phyloP scores from a whole-genome alignment of 2,797 vertebrate species.

The Otus scops region DNA sequence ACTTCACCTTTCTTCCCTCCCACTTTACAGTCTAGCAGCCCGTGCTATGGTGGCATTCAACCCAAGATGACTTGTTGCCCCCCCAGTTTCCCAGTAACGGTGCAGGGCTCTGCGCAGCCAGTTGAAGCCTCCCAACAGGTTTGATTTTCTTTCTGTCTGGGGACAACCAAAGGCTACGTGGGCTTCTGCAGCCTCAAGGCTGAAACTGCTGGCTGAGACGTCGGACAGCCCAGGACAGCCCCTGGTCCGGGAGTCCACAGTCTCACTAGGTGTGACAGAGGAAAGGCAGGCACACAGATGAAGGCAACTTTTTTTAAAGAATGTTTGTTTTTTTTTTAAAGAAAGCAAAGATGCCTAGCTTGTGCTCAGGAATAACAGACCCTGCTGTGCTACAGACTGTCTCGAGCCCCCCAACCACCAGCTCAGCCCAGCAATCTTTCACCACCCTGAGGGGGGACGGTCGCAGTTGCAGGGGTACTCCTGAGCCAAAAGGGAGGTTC shows the following conservation, averaged over 20 bases:
- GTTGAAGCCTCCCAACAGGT: neutral
- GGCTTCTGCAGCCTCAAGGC: neutral
- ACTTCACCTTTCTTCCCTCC: neutral
- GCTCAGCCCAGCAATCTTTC: neutral
- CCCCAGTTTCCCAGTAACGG: neutral
- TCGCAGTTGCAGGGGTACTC: neutral
- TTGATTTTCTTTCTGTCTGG: neutral
- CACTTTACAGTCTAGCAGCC: neutral
- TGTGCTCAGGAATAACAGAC: neutral
- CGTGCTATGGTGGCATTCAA: accelerated
- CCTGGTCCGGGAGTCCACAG: neutral
- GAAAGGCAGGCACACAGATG: neutral
- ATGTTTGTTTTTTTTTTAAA: neutral
- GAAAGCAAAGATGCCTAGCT: neutral
- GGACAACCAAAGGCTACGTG: accelerated
- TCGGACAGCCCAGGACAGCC: neutral
- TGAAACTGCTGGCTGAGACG: neutral
- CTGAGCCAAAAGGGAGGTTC: neutral
- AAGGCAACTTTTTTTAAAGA: neutral
- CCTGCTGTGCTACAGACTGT: neutral
- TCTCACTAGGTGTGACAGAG: neutral
- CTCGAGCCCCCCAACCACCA: neutral
- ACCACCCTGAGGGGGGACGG: accelerated
- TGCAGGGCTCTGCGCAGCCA: neutral
- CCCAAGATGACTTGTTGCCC: too few species aligned